Conservation (phyloP, 1,140 invertebrate genomes). For the Psix sp. region DNA sequence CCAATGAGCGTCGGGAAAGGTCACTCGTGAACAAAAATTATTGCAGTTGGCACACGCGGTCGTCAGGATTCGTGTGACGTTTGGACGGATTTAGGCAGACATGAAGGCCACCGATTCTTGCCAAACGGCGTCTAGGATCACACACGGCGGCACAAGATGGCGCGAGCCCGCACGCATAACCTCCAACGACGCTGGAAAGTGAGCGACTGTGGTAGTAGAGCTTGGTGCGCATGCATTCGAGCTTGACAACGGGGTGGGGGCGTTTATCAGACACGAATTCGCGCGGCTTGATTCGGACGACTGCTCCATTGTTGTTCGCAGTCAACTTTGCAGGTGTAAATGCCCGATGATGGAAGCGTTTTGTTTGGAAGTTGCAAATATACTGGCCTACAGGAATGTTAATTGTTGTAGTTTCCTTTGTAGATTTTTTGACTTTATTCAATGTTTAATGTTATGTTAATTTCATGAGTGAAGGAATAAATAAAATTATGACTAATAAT, state of each 20-base stretch:
- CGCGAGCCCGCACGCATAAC: constrained; percentile 43
- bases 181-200: constrained; percentile 45
- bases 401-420: no score
- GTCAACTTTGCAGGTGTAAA: no score
- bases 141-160: constrained; percentile 53
- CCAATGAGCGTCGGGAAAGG: not conserved
- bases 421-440: no score
- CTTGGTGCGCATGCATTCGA: constrained; percentile 38
- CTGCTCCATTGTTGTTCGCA: no score
- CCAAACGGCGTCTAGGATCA: constrained; percentile 30
- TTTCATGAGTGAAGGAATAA: no score
- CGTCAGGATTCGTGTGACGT: not conserved
- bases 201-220: constrained; percentile 25
- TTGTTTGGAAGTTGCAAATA: no score
- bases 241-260: constrained; percentile 10
- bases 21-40: not conserved
- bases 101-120: not conserved
- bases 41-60: not conserved
- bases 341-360: no score
- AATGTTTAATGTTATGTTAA: no score
- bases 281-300: no score
- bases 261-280: constrained; percentile 17
- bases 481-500: no score
- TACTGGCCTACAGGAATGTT: no score
- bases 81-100: constrained; percentile 1